Conservation (phyloP, 2,113 vertebrate genomes). For the Lepidothrix coronata region DNA sequence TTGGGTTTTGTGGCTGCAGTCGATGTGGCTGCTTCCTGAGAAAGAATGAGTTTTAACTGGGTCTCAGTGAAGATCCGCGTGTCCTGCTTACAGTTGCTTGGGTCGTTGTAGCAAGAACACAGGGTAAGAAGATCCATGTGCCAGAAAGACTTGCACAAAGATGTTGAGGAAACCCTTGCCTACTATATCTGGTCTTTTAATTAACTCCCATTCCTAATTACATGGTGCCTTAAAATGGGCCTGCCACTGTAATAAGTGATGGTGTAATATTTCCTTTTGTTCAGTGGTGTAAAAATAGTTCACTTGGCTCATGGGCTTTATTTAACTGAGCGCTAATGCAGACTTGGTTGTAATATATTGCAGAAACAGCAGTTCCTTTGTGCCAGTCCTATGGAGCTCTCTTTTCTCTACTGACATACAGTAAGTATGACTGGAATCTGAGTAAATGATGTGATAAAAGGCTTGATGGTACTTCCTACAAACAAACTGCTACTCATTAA, state of each 20-base stretch:
- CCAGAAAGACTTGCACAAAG: not conserved
- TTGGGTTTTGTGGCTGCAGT: not conserved
- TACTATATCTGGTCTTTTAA: not conserved
- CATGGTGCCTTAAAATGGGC: not conserved
- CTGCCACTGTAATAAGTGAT: not conserved
- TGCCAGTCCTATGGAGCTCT: not conserved
- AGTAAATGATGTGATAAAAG: not conserved
- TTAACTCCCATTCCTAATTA: constrained; percentile 6
- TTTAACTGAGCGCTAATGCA: not conserved
- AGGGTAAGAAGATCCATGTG: not conserved
- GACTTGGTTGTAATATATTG: not conserved
- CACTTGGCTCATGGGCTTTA: not conserved
- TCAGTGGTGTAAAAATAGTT: constrained; percentile 31
- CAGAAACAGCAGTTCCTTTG: constrained; percentile 35
- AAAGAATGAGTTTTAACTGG: not conserved
- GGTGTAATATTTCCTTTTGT: constrained; percentile 6
- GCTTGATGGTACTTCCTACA: not conserved
- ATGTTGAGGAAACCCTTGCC: not conserved
- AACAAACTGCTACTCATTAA: not conserved
- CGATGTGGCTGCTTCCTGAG: not conserved
- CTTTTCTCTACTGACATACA: not conserved
- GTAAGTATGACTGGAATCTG: not conserved
- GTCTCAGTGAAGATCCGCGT: not conserved
- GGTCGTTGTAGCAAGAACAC: not conserved
- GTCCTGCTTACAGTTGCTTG: not conserved